Evolutionary conservation across 2,888 invertebrate genomes (phyloP).

Genomic region (Eilema depressum): DNA sequence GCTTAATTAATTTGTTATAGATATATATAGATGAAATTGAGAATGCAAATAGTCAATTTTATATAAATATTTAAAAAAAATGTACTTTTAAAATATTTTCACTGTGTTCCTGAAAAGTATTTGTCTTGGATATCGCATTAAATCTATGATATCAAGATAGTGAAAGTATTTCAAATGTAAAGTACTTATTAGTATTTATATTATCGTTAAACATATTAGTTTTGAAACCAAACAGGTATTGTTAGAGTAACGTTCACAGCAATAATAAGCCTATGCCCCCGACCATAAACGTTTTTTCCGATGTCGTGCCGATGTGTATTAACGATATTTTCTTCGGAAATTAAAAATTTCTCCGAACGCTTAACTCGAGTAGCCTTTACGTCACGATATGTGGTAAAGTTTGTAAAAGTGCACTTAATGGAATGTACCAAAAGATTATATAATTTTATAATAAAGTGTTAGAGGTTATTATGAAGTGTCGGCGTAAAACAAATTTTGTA

Average conservation of each 20-base stretch:
- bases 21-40: constrained; percentile 42
- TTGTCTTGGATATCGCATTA: not conserved
- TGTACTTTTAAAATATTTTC: constrained; percentile 32
- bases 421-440: constrained; percentile 86
- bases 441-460: constrained; percentile 86
- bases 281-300: constrained; percentile 31
- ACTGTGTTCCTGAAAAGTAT: not conserved
- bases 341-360: constrained; percentile 75
- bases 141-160: constrained; percentile 7
- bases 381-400: constrained; percentile 72
- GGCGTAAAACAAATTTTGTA: constrained; percentile 83
- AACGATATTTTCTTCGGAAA: constrained; percentile 65
- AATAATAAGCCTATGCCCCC: constrained; percentile 16
- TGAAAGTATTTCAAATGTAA: constrained; percentile 37
- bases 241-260: not conserved
- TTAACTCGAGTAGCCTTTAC: constrained; percentile 72
- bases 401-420: constrained; percentile 85
- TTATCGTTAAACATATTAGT: constrained; percentile 6
- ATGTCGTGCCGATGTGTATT: constrained; percentile 50
- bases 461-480: constrained; percentile 74
- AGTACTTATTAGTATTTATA: constrained; percentile 25
- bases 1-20: constrained; percentile 34
- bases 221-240: constrained; percentile 7
- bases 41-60: constrained; percentile 19
- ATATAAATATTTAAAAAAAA: constrained; percentile 5